Percentiles rank a stretch among this genome's conserved stretches.
Evolutionary conservation across 1,140 invertebrate genomes (phyloP).

Genomic region (Lepeophtheirus salmonis): DNA sequence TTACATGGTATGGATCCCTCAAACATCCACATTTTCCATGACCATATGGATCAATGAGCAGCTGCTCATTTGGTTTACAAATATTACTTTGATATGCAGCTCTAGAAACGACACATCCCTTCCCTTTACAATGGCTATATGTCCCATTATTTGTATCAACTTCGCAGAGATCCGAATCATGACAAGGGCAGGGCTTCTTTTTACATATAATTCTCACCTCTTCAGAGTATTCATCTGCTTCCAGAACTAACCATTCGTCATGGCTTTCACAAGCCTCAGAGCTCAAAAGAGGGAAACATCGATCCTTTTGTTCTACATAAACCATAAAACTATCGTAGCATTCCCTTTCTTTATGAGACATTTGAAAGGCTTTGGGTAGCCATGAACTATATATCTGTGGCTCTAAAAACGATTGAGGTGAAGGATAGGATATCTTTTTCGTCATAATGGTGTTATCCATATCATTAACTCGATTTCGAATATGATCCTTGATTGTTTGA

Average conservation of each 20-base stretch:
- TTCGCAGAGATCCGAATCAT: background rate
- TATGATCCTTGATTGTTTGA: background rate
- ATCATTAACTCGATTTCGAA: background rate
- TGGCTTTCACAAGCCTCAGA: background rate
- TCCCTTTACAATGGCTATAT: background rate
- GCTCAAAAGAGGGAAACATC: background rate
- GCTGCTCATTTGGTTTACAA: background rate
- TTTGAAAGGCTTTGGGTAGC: background rate
- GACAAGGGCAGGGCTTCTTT: background rate
- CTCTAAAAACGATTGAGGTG: background rate
- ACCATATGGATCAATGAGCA: background rate
- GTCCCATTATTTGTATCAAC: background rate
- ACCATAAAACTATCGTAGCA: background rate
- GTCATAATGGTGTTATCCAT: background rate
- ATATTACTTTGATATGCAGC: background rate
- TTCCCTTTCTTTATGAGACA: background rate
- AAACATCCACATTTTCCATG: background rate
- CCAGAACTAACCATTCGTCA: background rate
- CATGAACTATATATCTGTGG: too few species aligned
- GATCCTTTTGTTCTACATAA: background rate
- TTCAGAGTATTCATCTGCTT: too few species aligned
- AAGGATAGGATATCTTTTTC: background rate
- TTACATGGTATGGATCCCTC: background rate
- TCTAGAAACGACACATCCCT: background rate
- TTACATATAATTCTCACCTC: background rate